A percentile compares a stretch with the other conserved stretches of the same genome.
Conservation (phyloP, 2,888 invertebrate genomes). For the Nymphalis c-album region DNA sequence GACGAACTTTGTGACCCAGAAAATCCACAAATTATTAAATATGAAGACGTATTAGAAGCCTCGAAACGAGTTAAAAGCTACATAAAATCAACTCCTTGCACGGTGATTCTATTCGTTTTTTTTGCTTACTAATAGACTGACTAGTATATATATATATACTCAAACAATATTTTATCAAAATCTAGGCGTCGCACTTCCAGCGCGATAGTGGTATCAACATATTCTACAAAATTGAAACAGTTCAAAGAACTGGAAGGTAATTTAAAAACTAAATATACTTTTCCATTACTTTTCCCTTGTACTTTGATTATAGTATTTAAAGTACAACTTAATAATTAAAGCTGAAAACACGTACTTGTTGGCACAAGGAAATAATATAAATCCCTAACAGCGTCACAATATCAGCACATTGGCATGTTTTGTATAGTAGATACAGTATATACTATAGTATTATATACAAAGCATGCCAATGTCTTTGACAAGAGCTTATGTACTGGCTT, state of each 20-base stretch:
- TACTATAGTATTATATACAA: too few species aligned
- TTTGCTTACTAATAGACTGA: too few species aligned
- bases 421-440: too few species aligned
- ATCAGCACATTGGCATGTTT: too few species aligned
- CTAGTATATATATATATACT: background rate
- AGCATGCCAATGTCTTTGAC: too few species aligned
- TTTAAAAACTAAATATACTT: conserved; percentile 34
- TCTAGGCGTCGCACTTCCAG: conserved; percentile 60
- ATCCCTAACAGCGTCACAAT: too few species aligned
- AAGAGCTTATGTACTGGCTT: too few species aligned
- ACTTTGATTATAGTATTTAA: too few species aligned
- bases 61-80: conserved; percentile 46
- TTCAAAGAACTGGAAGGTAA: conserved; percentile 45
- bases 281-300: too few species aligned
- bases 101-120: conserved; percentile 47
- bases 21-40: conserved; percentile 57
- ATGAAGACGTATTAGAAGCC: conserved; percentile 58
- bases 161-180: conserved; percentile 27
- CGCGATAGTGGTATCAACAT: conserved; percentile 51
- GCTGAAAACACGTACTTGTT: too few species aligned
- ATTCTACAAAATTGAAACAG: conserved; percentile 44
- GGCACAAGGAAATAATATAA: too few species aligned
- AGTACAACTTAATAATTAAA: too few species aligned
- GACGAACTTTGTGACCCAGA: conserved; percentile 71
- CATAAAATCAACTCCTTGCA: conserved; percentile 55